Conservation (phyloP, 2,888 invertebrate species). For the Ophion ventricosus region DNA sequence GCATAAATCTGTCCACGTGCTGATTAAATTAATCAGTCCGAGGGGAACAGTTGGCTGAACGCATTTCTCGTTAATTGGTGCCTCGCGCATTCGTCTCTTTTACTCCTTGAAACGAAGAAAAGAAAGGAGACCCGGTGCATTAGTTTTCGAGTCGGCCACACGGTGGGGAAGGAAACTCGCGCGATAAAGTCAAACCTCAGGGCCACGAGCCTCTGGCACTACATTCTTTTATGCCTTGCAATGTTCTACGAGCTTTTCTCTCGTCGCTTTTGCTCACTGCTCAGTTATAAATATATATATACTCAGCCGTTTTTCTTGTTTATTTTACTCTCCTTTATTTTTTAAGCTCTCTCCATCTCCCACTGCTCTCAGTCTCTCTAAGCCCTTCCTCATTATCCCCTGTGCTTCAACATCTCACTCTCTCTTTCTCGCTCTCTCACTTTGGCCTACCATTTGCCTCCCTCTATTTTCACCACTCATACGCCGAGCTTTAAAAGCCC, state of each 20-base stretch:
- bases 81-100: constrained; percentile 41
- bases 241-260: constrained; percentile 39
- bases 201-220: constrained; percentile 53
- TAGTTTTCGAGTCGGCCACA: constrained; percentile 43
- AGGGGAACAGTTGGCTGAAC: constrained; percentile 39
- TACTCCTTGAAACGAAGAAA: constrained; percentile 47
- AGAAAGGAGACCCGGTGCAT: constrained; percentile 49
- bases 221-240: constrained; percentile 44
- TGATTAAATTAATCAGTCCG: constrained; percentile 52
- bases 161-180: constrained; percentile 48
- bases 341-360: constrained; percentile 32
- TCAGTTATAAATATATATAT: background rate
- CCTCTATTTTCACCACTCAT: constrained; percentile 25
- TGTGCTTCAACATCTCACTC: background rate
- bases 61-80: constrained; percentile 58
- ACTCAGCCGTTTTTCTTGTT: constrained; percentile 44
- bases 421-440: background rate
- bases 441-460: constrained; percentile 14
- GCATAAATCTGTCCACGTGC: constrained; percentile 37
- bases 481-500: background rate
- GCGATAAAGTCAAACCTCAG: constrained; percentile 56
- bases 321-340: constrained; percentile 26
- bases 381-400: constrained; percentile 18
- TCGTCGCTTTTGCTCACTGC: constrained; percentile 15
- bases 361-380: constrained; percentile 1